Evolutionary conservation across 2,113 vertebrate genomes (phyloP), one percentile per base, ranked within the genome.

Genomic region (Choloepus hoffmanni): DNA sequence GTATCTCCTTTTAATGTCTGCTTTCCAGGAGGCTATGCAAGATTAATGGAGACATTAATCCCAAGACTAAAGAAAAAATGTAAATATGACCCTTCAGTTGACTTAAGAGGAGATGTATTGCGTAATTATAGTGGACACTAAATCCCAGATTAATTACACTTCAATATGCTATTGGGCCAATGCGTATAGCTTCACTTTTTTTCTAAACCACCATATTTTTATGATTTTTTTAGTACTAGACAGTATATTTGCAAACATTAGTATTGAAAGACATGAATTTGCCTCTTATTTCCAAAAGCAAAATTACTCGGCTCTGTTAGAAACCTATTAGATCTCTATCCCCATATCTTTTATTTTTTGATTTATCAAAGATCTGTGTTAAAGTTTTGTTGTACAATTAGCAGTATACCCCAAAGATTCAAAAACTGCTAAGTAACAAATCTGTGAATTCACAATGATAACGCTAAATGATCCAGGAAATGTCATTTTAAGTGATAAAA

Each of bases 401-500:
- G 10, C 48, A 60, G 40, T 93, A 85, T 74, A 85, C 68, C 48
- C n/a, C 77, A 45, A 98, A 76, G 28, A 90, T 81, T 67, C 68
- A 72, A 93, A 94, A 92, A 36, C 67, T 77, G 48, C 45, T 84
- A 60, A 88, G 33, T 94, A 83, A 93, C 70, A 96, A 94, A 95
- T 83, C 53, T 95, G 36, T 33, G n/a, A 89, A 92, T 87, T 95
- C 82, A 88, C 30, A 94, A 60, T 81, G 58, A 50, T 60, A 68
- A 36, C 89, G 97, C 60, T 68, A 96, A 97, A 82, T 5, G 12
- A 94, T 96, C 84, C 53, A 96, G 50, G 85, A 97, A 97, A 97
- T 96, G 85, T 55, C 7, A 74, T 95, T 97, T 96, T 93, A 92
- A 93, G 53, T 92, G 78, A 89, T 97, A 94, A 97, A 96, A 90